These are phyloP conservation scores for Pachyramphus minor DNA, from an alignment of 2,113 vertebrate genomes.

Conservation along the genomic window DNA sequence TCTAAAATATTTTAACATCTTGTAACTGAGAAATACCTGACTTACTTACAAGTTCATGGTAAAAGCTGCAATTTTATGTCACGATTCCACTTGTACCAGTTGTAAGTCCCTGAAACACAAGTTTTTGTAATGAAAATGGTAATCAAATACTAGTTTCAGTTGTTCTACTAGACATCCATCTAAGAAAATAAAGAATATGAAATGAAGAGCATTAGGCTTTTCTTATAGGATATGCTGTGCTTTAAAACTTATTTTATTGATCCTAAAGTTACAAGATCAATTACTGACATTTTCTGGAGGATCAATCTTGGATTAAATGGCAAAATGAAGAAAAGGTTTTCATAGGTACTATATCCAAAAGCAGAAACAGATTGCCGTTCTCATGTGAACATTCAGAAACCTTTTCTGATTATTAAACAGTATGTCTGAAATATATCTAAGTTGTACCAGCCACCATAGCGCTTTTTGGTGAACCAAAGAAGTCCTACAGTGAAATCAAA, in stretches of 20 bases:
- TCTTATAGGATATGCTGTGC: constrained; percentile 21
- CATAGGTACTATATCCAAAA: constrained; percentile 18
- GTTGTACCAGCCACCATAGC: constrained; percentile 22
- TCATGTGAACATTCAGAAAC: constrained; percentile 32
- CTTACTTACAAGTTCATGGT: background rate
- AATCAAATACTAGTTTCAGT: background rate
- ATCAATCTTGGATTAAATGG: constrained; percentile 43
- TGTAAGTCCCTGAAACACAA: background rate
- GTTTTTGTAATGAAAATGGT: background rate
- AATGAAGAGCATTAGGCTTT: constrained; percentile 36
- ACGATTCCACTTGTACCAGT: background rate
- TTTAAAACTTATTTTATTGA: constrained; percentile 62
- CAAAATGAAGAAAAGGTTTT: constrained; percentile 51
- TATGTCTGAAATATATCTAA: constrained; percentile 32
- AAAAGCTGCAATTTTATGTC: background rate
- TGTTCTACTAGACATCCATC: background rate
- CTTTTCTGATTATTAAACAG: constrained; percentile 53
- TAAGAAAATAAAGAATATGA: constrained; percentile 18
- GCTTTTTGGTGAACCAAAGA: constrained; percentile 40
- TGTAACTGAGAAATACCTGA: background rate
- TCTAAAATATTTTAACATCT: background rate
- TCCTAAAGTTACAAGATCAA: constrained; percentile 60
- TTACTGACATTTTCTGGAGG: constrained; percentile 46
- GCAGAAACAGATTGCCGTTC: constrained; percentile 24
- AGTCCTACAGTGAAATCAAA: constrained; percentile 42